Evolutionary conservation across 2,888 invertebrate species (phyloP), one percentile per base, ranked within the genome.

Genomic region (Maniola hyperantus): DNA sequence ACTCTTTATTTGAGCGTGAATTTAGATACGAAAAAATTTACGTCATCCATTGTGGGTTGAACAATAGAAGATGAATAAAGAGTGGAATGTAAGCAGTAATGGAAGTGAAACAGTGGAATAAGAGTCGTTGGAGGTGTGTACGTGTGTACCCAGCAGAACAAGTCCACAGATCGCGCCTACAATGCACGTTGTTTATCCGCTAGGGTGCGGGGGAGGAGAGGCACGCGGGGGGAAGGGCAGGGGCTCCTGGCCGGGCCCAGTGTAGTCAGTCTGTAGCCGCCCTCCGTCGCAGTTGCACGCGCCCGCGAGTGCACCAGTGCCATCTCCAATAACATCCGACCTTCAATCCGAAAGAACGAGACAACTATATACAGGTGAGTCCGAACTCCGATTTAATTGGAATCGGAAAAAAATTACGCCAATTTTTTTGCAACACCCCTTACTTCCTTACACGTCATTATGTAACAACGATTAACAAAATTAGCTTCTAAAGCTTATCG

Each of bases 141-240:
- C 81, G 81, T 84, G 80, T 82, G 82, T 79, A 77, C 77, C 72
- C 72, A 79, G 77, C 80, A 77, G 82, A 83, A 82, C 80, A 82
- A 84, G 84, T 83, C 80, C 83, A 83, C 82, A 85, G 90, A 88
- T 87, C 88, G 86, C 86, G 88, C 84, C 89, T 87, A 91, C 91
- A 89, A 88, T 91, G 91, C 91, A 91, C 83, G 91, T 91, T 91
- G 91, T 91, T 91, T 91, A 91, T 91, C 90, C 91, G 88, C 82
- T 79, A 80, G 87, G 85, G 87, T 79, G 84, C 80, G 87, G 85
- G 83, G 74, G 50, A 13, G 77, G 79, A 71, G 69, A 73, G 10
- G 60, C 34, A 70, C 48, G 72, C 53, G 72, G 73, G 65, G 71
- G 51, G 72, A 67, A 72, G 76, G 72, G 73, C 71, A 73, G 76